Conservation (phyloP, 1,140 invertebrate genomes). For the Schlechtendalia chinensis region DNA sequence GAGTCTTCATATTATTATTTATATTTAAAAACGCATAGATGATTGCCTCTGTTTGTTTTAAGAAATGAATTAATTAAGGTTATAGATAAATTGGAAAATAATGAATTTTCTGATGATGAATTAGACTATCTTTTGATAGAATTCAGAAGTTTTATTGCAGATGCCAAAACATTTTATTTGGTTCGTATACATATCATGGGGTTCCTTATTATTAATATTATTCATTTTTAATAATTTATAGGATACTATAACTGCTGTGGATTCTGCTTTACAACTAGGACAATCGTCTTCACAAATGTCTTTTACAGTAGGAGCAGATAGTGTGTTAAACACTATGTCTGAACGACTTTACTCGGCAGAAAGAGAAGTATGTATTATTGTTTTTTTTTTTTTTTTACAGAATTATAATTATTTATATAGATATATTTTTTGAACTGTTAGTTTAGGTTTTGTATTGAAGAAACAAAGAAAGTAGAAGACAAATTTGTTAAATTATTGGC, state of each 20-base stretch:
- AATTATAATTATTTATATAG: constrained; percentile 9
- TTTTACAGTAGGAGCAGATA: neutral
- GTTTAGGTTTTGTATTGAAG: constrained; percentile 20
- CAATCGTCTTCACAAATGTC: constrained; percentile 9
- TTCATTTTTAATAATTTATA: neutral
- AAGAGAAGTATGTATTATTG: constrained; percentile 9
- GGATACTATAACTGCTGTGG: constrained; percentile 26
- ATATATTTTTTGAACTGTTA: neutral
- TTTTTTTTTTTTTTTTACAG: neutral
- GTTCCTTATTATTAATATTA: neutral
- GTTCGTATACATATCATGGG: neutral
- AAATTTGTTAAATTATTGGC: constrained; percentile 3
- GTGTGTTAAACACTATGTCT: constrained; percentile 33
- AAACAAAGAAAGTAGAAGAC: constrained; percentile 5
- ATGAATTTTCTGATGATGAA: neutral
- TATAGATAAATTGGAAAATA: constrained; percentile 11
- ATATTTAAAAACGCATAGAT: too few species aligned
- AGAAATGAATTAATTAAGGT: neutral
- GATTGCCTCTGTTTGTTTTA: neutral
- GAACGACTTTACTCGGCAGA: constrained; percentile 22
- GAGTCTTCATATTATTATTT: too few species aligned
- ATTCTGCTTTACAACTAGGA: constrained; percentile 26
- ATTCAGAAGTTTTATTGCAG: neutral
- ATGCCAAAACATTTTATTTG: constrained; percentile 27
- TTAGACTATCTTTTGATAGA: constrained; percentile 16